Percentiles rank a stretch among this genome's conserved stretches.
Conservation (phyloP, 1,140 invertebrate species). For the Ips typographus region DNA sequence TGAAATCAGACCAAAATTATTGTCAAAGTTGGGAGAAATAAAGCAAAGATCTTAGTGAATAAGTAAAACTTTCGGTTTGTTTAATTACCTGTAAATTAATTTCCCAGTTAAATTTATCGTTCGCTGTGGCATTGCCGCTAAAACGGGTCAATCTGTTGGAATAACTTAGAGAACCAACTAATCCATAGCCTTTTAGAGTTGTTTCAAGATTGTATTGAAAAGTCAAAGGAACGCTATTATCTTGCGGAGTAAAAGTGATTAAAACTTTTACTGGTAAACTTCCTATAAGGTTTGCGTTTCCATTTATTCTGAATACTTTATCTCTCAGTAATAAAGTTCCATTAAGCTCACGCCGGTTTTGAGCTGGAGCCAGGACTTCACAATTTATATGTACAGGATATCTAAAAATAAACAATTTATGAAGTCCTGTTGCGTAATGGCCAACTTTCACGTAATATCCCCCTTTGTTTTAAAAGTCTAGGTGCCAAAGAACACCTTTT, state of each 20-base stretch:
- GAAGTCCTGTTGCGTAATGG: neutral
- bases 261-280: conserved; percentile 41
- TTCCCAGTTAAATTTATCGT: conserved; percentile 45
- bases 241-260: conserved; percentile 43
- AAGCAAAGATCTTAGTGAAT: conserved; percentile 15
- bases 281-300: conserved; percentile 40
- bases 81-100: conserved; percentile 44
- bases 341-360: conserved; percentile 31
- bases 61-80: conserved; percentile 12
- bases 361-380: conserved; percentile 28
- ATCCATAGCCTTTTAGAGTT: conserved; percentile 37
- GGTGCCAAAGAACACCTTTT: conserved; percentile 12
- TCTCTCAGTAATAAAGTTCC: conserved; percentile 42
- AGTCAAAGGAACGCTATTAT: conserved; percentile 38
- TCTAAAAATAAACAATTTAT: conserved; percentile 33
- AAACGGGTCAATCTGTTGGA: conserved; percentile 41
- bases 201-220: conserved; percentile 40
- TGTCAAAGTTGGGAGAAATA: conserved; percentile 8
- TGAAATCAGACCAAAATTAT: conserved; percentile 13
- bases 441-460: neutral
- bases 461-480: conserved; percentile 1
- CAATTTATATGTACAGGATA: conserved; percentile 41
- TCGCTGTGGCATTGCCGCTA: conserved; percentile 34
- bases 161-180: conserved; percentile 38
- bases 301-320: conserved; percentile 43